Conservation (phyloP, 64 coral and sea anemone species). For the Cladopsammia gracilis region DNA sequence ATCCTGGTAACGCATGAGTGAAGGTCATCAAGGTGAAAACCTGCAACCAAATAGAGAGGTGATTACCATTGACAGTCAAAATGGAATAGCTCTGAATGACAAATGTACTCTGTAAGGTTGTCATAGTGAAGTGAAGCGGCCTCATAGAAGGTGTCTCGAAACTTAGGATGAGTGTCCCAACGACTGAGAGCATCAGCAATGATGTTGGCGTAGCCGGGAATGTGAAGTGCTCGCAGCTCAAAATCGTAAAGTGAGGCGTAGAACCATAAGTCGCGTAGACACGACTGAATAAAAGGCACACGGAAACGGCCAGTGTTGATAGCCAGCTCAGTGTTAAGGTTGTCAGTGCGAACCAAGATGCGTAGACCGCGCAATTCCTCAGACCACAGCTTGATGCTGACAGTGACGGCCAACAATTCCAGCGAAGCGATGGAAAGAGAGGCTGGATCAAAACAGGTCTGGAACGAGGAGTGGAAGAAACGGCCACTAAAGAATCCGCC, state of each 20-base stretch:
- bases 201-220: background rate
- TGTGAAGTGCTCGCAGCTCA: background rate
- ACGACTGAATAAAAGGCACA: no score
- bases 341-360: no score
- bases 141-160: background rate
- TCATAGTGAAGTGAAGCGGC: background rate
- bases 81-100: background rate
- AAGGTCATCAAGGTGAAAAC: background rate
- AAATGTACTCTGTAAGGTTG: background rate
- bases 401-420: conserved; percentile 1
- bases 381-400: conserved; percentile 36
- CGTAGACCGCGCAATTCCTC: background rate
- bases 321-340: no score
- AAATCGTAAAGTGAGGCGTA: background rate
- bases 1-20: background rate
- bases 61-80: no score
- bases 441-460: background rate
- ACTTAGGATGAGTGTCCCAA: background rate
- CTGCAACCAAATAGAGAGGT: no score
- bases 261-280: no score
- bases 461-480: conserved; percentile 7
- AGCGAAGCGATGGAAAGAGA: background rate
- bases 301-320: no score
- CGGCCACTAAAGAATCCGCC: conserved; percentile 11
- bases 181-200: no score